Evolutionary conservation across 2,113 vertebrate species (phyloP), one percentile per base, ranked within the genome.

Genomic region (Brachypteracias leptosomus): DNA sequence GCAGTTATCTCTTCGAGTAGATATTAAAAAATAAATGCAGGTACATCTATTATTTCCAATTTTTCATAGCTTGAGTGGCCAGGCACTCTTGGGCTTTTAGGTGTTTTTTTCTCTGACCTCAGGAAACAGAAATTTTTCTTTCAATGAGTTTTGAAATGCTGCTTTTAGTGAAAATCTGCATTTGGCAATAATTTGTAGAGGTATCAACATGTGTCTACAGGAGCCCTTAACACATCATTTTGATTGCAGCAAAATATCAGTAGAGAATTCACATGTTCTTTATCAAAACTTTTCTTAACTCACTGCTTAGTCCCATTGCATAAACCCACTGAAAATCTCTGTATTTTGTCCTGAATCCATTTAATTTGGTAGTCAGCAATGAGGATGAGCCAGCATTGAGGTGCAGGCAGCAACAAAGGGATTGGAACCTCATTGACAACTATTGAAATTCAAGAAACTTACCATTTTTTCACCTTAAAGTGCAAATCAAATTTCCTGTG

Each of bases 401-500:
- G 51, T 5, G 20, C 31, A 58, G 16, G 16, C 25, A 79, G 73
- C 38, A 83, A 66, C 13, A 85, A 72, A 88, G 20, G 11, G 38
- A 35, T 26, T 59, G 26, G 29, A 85, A 84, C 16, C 74, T 36
- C 6, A 55, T 3, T 83, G 33, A 40, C n/a, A 83, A 7, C 22
- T 59, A 38, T 17, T 8, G 22, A 57, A 74, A 90, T 74, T 35
- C 42, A 84, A 74, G 59, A 13, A 93, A 70, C 5, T 98, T 98
- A 98, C 98, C 98, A 98, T 76, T 97, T 85, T 68, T 96, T 96
- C 66, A 97, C 74, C 83, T 95, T 98, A 33, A 98, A 87, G 36
- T 85, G 94, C 58, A 98, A 95, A 83, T 98, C 97, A 93, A 97
- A 96, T 86, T 97, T 97, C 91, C 94, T 95, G 33, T 88, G 90